Conservation (phyloP, 2,797 vertebrate genomes). For the Bovichtus variegatus region DNA sequence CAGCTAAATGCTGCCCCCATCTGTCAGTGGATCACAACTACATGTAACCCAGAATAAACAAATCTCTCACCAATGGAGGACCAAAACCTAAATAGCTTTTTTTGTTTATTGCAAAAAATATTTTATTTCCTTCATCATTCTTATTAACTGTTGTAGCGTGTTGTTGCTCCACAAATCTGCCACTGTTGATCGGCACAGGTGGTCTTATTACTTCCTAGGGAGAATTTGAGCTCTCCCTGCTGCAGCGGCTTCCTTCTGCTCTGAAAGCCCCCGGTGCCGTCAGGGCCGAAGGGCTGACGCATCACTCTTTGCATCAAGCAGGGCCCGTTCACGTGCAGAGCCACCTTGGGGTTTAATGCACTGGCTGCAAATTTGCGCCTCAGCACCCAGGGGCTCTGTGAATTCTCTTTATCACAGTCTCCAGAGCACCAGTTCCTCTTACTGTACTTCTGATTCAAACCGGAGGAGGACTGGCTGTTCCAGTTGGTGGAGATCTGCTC, state of each 20-base stretch:
- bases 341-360: constrained; percentile 25
- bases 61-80: not conserved
- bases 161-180: not conserved
- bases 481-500: constrained; percentile 34
- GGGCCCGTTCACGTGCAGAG: constrained; percentile 1
- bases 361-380: constrained; percentile 63
- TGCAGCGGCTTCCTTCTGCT: constrained; percentile 66
- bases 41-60: constrained; percentile 32
- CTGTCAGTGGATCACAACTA: constrained; percentile 58
- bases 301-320: constrained; percentile 41
- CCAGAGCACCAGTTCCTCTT: constrained; percentile 44
- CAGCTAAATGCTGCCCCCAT: constrained; percentile 73
- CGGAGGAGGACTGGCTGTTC: not conserved
- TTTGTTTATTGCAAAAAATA: constrained; percentile 14
- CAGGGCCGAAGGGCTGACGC: constrained; percentile 74
- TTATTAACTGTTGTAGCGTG: not conserved
- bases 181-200: not conserved
- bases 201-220: not conserved
- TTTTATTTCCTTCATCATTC: constrained; percentile 7
- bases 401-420: constrained; percentile 43
- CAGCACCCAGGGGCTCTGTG: constrained; percentile 70
- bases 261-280: constrained; percentile 78
- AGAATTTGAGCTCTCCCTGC: constrained; percentile 33
- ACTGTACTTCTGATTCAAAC: constrained; percentile 28
- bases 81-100: not conserved